A percentile compares a stretch with the other conserved stretches of the same genome.
Conservation (phyloP, 2,113 vertebrate species). For the Bambusicola thoracicus region DNA sequence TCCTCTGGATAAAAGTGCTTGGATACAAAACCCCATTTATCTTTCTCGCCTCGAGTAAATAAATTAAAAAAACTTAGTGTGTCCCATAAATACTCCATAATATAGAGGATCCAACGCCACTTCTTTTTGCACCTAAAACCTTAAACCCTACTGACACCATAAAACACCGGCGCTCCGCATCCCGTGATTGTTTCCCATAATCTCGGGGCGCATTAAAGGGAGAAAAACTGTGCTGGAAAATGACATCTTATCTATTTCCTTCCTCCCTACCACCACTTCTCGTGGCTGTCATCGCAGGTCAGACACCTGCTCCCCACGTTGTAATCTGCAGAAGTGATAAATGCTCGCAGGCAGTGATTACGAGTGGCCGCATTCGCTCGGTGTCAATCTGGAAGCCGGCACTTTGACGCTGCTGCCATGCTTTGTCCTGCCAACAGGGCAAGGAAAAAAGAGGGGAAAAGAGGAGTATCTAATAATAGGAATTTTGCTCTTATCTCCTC, state of each 20-base stretch:
- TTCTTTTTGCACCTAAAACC: conserved; percentile 24
- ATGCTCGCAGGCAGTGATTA: not conserved
- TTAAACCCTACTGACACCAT: conserved; percentile 47
- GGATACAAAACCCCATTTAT: not conserved
- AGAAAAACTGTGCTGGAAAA: conserved; percentile 57
- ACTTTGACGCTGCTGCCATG: not conserved
- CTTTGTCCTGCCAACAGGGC: conserved; percentile 23
- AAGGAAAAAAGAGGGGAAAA: not conserved
- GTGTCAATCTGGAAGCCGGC: not conserved
- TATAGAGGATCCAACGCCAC: not conserved
- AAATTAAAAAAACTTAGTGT: not conserved
- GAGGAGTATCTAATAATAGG: not conserved
- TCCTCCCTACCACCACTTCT: not conserved
- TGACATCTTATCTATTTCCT: conserved; percentile 47
- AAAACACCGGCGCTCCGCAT: conserved; percentile 5
- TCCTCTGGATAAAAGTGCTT: not conserved
- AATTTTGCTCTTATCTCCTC: not conserved
- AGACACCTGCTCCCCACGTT: conserved; percentile 57
- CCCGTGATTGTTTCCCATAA: conserved; percentile 32
- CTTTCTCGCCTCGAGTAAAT: conserved; percentile 43
- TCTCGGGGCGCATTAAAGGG: conserved; percentile 45
- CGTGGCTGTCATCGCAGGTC: conserved; percentile 51
- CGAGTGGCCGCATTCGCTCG: not conserved
- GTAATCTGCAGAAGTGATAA: conserved; percentile 22
- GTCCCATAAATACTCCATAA: conserved; percentile 16